These are phyloP conservation scores for Tonatia bakeri DNA, from an alignment of 2,113 vertebrate genomes.

Conservation along the genomic window DNA sequence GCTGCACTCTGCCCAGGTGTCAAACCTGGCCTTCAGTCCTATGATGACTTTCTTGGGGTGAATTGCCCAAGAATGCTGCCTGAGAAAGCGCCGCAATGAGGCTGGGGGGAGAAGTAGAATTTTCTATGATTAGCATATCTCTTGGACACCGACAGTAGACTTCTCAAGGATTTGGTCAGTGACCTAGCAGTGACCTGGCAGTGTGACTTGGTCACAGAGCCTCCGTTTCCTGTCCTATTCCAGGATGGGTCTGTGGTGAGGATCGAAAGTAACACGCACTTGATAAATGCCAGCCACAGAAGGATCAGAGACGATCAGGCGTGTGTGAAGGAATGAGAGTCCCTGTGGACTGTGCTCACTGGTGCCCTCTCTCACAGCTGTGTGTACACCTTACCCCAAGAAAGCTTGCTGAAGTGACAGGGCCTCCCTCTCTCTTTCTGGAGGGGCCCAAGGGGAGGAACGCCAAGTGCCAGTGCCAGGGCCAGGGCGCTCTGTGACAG, in stretches of 20 bases:
- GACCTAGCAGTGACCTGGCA: background rate
- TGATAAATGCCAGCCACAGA: background rate
- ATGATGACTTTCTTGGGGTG: background rate
- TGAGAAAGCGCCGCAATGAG: background rate
- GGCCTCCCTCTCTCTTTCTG: background rate
- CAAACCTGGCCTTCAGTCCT: background rate
- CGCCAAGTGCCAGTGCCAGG: background rate
- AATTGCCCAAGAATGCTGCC: background rate
- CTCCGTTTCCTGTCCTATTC: background rate
- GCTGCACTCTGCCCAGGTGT: background rate
- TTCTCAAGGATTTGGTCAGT: background rate
- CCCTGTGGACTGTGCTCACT: background rate
- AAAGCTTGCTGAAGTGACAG: background rate
- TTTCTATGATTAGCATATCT: background rate
- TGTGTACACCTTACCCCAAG: background rate
- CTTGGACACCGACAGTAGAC: background rate
- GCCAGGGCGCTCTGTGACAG: background rate
- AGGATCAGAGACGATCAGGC: background rate
- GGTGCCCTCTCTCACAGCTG: background rate
- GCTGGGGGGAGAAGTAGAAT: background rate
- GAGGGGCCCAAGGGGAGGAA: background rate
- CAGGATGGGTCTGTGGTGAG: background rate
- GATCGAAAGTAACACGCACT: background rate
- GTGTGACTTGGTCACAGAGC: background rate
- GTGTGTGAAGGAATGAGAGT: background rate